phyloP scores from a whole-genome alignment of 2,888 invertebrate species.

The Drosophila macrothrix region DNA sequence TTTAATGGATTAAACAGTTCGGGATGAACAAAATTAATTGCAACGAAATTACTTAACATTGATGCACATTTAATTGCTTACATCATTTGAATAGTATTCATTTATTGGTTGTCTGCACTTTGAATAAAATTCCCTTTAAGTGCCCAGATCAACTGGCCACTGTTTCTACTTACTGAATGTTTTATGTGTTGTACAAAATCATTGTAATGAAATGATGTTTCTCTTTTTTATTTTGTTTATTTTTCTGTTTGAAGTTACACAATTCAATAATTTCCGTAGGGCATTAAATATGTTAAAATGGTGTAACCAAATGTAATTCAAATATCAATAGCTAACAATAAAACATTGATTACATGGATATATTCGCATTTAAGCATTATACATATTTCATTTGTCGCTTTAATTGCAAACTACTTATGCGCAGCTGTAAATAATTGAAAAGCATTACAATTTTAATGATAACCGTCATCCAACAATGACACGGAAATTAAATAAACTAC shows the following conservation, averaged over 20 bases:
- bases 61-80: constrained; percentile 50
- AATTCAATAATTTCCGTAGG: background rate
- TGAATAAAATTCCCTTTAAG: background rate
- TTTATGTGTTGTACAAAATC: background rate
- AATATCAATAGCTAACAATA: constrained; percentile 3
- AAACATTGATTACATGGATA: constrained; percentile 5
- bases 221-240: too few species aligned
- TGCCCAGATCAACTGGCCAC: background rate
- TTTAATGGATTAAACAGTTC: background rate
- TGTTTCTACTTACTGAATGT: background rate
- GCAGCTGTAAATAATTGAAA: constrained; percentile 14
- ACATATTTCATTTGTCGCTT: background rate
- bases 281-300: background rate
- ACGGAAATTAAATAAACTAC: constrained; percentile 33
- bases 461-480: constrained; percentile 5
- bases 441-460: constrained; percentile 3
- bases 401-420: constrained; percentile 10
- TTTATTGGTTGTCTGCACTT: background rate
- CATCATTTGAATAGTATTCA: constrained; percentile 31
- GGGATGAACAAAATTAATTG: background rate
- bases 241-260: background rate
- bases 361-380: background rate
- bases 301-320: background rate
- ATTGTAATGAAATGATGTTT: background rate
- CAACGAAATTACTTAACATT: constrained; percentile 47